phyloP scores from a whole-genome alignment of 2,113 vertebrate genomes.

The Microcebus griseorufus region DNA sequence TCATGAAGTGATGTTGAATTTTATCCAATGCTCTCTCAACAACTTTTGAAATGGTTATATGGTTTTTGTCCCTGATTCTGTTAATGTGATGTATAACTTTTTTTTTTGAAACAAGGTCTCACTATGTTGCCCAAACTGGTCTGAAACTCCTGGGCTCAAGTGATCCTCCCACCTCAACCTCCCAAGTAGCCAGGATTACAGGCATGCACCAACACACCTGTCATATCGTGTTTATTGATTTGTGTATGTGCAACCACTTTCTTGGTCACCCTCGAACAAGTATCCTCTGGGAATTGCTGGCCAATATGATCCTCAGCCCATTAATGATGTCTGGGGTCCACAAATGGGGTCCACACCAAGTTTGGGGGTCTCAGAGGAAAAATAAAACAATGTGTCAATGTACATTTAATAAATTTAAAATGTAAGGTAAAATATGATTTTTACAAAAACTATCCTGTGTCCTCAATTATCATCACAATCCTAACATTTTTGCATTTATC shows the following conservation, averaged over 20 bases:
- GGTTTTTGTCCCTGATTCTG: too few relatives aligned
- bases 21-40: too few relatives aligned
- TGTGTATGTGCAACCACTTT: not conserved
- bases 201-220: not conserved
- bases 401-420: conserved; percentile 17
- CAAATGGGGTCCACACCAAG: not conserved
- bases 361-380: not conserved
- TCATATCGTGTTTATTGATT: too few relatives aligned
- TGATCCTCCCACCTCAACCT: not conserved
- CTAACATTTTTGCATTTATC: not conserved
- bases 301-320: not conserved
- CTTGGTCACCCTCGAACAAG: conserved; percentile 2
- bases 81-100: too few relatives aligned
- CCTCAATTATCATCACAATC: not conserved
- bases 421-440: conserved; percentile 14
- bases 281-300: not conserved
- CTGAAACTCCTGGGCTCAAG: not conserved
- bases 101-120: not conserved
- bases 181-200: not conserved
- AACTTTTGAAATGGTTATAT: too few relatives aligned
- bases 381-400: not conserved
- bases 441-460: conserved; percentile 3
- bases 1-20: too few relatives aligned
- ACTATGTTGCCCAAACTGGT: not conserved
- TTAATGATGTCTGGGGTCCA: not conserved